A percentile compares a stretch with the other conserved stretches of the same genome.
These are phyloP conservation scores for Globodera ellingtonae DNA, from an alignment of 1,140 invertebrate species.

Conservation along the genomic window DNA sequence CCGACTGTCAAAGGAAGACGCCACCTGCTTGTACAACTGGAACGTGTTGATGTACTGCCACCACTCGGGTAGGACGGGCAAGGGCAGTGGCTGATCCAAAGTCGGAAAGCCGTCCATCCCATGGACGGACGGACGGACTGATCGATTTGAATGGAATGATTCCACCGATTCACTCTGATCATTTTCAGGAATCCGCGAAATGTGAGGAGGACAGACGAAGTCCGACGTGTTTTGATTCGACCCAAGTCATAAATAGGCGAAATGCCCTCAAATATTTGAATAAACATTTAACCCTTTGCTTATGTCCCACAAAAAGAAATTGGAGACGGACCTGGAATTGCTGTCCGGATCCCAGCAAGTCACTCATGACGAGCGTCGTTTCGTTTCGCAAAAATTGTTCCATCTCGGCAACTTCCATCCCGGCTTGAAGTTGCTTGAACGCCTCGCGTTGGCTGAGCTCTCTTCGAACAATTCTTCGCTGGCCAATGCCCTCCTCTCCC, in stretches of 20 bases:
- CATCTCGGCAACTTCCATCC: not conserved
- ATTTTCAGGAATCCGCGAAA: constrained; percentile 1
- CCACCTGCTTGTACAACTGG: constrained; percentile 55
- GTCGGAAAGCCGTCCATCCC: not conserved
- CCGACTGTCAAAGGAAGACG: constrained; percentile 43
- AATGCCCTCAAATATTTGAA: not conserved
- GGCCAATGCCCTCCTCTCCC: not conserved
- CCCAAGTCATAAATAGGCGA: not conserved
- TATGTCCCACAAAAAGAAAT: not conserved
- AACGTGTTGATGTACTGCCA: constrained; percentile 59
- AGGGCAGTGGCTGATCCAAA: not conserved
- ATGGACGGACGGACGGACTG: not conserved
- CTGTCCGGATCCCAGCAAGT: not conserved
- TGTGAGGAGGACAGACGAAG: not conserved
- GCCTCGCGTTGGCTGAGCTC: not conserved
- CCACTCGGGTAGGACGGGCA: constrained; percentile 44
- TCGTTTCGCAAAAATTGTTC: not conserved
- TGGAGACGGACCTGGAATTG: not conserved
- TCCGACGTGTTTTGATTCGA: not conserved
- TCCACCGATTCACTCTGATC: too few species aligned
- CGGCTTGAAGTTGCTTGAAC: not conserved
- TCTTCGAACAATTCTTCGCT: not conserved
- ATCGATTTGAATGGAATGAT: not conserved
- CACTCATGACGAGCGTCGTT: not conserved
- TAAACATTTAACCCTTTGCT: not conserved